Evolutionary conservation across 2,797 vertebrate species (phyloP), one percentile per base, ranked within the genome.

Genomic region (Enteromius thamalakanensis): DNA sequence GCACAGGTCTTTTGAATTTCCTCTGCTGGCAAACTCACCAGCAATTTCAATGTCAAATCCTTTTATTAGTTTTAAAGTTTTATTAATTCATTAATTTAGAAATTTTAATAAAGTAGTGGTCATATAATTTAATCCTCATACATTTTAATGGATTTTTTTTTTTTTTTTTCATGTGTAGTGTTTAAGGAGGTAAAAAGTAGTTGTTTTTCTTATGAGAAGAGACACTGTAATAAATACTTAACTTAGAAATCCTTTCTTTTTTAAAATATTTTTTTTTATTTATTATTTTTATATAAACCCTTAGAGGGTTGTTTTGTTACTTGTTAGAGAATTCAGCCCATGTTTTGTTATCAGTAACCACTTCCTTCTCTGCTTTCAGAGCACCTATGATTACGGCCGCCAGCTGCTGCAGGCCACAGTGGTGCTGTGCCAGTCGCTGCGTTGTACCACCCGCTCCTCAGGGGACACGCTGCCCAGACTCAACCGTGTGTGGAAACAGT

Each of bases 401-500:
- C 98, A 99, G 92, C 91, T 99, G 90, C 95, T 99, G 37, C 98
- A 99, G 94, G 98, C 98, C 45, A 99, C 98, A 0, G 97, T 99
- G 23, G 97, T 99, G 65, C 92, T 99, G 15, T 99, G 98, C 85
- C 97, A 99, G 91, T 99, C 98, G 76, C 92, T 99, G 90, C 94
- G 98, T 84, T 99, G 97, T 64, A 96, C 97, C 29, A 98, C 97
- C 0, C 95, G 97, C 47, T 99, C 97, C 2, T 99, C 98, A 0
- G 98, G 98, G 19, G 98, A 99, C 89, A 99, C 98, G 0, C 95
- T 99, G 87, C 98, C 98, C 5, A 94, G 97, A 9, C 94, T 99
- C 86, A 99, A 98, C 92, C 95, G 98, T 72, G 96, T 98, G 29
- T 99, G 98, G 98, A 99, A 99, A 83, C 98, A 99, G 91, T 99